Evolutionary conservation across 1,140 invertebrate species (phyloP).

Genomic region (Macrotrachela quadricornifera): DNA sequence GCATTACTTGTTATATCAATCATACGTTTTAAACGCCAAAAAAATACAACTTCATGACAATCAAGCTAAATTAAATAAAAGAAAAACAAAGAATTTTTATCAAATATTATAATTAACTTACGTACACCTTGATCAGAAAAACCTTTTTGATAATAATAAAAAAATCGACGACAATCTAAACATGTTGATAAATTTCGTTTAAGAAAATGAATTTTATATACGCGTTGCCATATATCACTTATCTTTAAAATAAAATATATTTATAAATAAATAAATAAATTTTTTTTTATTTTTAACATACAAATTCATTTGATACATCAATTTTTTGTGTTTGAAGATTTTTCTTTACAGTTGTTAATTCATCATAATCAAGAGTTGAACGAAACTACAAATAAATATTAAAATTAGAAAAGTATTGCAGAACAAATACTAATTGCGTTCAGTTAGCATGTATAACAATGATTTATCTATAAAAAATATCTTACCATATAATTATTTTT

Average conservation of each 20-base stretch:
- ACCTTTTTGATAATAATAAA: slow-evolving; percentile 8
- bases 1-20: slow-evolving; percentile 79
- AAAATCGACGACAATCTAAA: slow-evolving; percentile 4
- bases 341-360: slow-evolving; percentile 69
- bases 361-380: slow-evolving; percentile 50
- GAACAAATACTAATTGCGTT: no score
- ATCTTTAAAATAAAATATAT: neutral
- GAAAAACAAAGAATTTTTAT: neutral
- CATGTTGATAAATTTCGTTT: slow-evolving; percentile 1
- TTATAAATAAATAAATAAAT: neutral
- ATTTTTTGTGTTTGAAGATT: slow-evolving; percentile 56
- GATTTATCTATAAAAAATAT: no score
- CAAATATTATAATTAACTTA: neutral
- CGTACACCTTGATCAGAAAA: slow-evolving; percentile 6
- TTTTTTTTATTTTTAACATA: no score
- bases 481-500: no score
- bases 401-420: no score
- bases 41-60: slow-evolving; percentile 81
- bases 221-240: slow-evolving; percentile 1
- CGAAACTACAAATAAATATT: no score
- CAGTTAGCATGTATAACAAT: no score
- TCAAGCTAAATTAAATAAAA: slow-evolving; percentile 36
- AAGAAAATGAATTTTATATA: slow-evolving; percentile 4
- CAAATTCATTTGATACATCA: slow-evolving; percentile 52
- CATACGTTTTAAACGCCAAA: slow-evolving; percentile 88